A percentile compares a stretch with the other conserved stretches of the same genome.
Evolutionary conservation across 2,888 invertebrate species (phyloP).

Genomic region (Glyphotaelius pellucidus): DNA sequence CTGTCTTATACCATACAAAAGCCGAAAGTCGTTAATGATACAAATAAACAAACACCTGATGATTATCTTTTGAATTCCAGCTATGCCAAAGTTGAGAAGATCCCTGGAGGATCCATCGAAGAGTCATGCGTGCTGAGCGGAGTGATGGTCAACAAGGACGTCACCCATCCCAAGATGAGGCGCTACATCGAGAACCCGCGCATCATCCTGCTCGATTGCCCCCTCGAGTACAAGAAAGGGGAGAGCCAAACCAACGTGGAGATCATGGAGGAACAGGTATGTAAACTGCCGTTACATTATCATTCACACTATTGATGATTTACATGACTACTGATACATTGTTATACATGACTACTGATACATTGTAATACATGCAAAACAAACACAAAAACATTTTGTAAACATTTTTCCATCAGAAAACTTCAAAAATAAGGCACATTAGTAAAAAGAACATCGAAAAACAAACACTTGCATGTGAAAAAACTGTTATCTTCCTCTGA

Average conservation of each 20-base stretch:
- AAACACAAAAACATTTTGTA: no score
- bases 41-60: no score
- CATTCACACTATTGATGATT: not conserved
- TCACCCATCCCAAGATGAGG: constrained; percentile 98
- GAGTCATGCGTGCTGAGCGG: constrained; percentile 95
- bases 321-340: no score
- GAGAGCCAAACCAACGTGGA: constrained; percentile 99
- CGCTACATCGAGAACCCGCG: constrained; percentile 96
- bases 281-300: constrained; percentile 44
- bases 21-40: no score
- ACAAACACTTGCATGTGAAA: no score
- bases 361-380: no score
- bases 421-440: no score
- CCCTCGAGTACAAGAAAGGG: constrained; percentile 99
- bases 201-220: constrained; percentile 95
- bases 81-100: constrained; percentile 95
- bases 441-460: no score
- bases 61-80: constrained; percentile 69
- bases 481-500: no score
- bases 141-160: constrained; percentile 99
- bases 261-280: constrained; percentile 90
- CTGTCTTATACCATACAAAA: no score
- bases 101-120: constrained; percentile 97
- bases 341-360: no score
- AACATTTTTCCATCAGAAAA: no score